Percentiles rank a stretch among this genome's conserved stretches.
These are phyloP conservation scores for Serilophus lunatus DNA, from an alignment of 2,113 vertebrate species.

Conservation along the genomic window DNA sequence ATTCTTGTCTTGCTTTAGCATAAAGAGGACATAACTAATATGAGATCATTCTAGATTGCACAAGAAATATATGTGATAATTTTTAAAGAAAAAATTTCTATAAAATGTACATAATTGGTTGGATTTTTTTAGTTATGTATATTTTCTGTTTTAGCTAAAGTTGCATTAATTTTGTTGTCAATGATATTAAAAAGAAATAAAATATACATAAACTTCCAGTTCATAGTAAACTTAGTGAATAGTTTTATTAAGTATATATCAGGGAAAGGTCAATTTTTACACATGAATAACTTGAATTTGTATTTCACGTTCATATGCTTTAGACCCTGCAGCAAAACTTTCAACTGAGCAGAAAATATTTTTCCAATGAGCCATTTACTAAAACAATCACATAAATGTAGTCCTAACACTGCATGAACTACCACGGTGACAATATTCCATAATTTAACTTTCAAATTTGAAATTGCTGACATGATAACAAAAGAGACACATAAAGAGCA, in stretches of 20 bases:
- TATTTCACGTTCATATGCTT: slow-evolving; percentile 49
- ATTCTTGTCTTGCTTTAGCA: neutral
- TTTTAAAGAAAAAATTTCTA: neutral
- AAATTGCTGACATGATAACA: slow-evolving; percentile 25
- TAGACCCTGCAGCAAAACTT: slow-evolving; percentile 59
- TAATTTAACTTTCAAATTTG: slow-evolving; percentile 60
- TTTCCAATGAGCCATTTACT: slow-evolving; percentile 69
- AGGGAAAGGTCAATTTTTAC: slow-evolving; percentile 43
- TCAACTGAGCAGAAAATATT: slow-evolving; percentile 70
- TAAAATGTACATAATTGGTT: neutral
- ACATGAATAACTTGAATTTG: neutral
- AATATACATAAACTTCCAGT: neutral
- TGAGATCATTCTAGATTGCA: neutral
- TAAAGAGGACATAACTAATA: neutral
- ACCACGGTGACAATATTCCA: slow-evolving; percentile 45
- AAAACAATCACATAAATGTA: slow-evolving; percentile 53
- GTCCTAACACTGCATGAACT: slow-evolving; percentile 27
- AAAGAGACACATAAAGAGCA: slow-evolving; percentile 29
- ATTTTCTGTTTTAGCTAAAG: neutral
- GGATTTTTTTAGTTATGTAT: rapidly evolving
- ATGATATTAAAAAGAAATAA: neutral
- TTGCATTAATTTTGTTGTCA: neutral
- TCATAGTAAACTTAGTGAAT: neutral
- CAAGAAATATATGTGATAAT: neutral
- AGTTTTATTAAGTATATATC: neutral